Evolutionary conservation across 2,888 invertebrate species (phyloP).

Genomic region (Chrysotoxum bicinctum): DNA sequence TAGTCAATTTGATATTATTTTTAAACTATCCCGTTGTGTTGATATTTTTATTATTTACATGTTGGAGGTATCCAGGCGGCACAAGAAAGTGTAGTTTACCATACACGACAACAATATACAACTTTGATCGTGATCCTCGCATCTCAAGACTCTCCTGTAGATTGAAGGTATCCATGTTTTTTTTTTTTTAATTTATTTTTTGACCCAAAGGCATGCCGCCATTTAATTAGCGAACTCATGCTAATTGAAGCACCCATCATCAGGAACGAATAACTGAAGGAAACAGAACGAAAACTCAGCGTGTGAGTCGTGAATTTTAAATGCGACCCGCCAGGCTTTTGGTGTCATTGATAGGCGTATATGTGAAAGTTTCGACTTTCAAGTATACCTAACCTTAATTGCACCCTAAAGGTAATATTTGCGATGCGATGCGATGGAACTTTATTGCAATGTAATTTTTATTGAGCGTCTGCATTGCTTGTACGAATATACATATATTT

Average conservation of each 20-base stretch:
- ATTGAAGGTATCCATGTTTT: not conserved
- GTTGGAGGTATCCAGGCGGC: not conserved
- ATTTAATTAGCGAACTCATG: constrained; percentile 59
- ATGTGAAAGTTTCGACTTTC: constrained; percentile 37
- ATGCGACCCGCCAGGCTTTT: constrained; percentile 40
- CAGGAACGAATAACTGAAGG: not conserved
- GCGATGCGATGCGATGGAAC: constrained; percentile 27
- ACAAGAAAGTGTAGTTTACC: not conserved
- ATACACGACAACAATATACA: not conserved
- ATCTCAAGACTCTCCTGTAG: not conserved
- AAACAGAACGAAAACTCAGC: constrained; percentile 10
- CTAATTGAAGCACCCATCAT: constrained; percentile 52
- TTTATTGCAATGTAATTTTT: constrained; percentile 52
- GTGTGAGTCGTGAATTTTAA: constrained; percentile 15
- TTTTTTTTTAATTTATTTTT: not conserved
- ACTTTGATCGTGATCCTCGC: not conserved
- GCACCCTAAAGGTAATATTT: constrained; percentile 37
- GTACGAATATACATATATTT: not conserved
- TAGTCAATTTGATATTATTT: not conserved
- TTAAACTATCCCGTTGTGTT: not conserved
- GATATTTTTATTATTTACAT: not conserved
- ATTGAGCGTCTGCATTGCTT: not conserved
- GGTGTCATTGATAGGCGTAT: constrained; percentile 8
- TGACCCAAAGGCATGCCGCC: constrained; percentile 48
- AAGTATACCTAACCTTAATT: constrained; percentile 38